Percentiles rank a stretch among this genome's conserved stretches.
phyloP scores from a whole-genome alignment of 2,113 vertebrate genomes.

The Nycticebus coucang region DNA sequence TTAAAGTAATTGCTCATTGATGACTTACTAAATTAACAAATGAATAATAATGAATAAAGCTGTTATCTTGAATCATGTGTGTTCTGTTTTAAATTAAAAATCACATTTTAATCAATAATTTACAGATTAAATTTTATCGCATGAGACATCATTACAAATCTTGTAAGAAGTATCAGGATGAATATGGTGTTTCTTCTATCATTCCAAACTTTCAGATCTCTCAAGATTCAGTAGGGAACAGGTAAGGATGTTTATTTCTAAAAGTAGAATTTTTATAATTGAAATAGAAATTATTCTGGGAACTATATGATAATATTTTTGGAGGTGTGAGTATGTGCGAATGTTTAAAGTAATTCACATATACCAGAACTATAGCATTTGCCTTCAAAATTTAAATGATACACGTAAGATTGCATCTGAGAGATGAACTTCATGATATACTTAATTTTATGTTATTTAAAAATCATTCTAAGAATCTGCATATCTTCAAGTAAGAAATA shows the following conservation, averaged over 20 bases:
- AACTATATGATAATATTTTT: background rate
- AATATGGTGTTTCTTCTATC: slow-evolving; percentile 86
- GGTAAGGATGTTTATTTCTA: slow-evolving; percentile 82
- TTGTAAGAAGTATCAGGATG: slow-evolving; percentile 91
- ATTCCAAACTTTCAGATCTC: slow-evolving; percentile 87
- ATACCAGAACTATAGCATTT: background rate
- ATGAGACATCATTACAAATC: slow-evolving; percentile 91
- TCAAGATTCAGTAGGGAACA: slow-evolving; percentile 87
- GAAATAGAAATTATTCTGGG: slow-evolving; percentile 17
- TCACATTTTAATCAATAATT: slow-evolving; percentile 81
- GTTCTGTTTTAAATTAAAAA: slow-evolving; percentile 69
- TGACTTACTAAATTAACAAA: slow-evolving; percentile 34
- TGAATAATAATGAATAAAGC: background rate
- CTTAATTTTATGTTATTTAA: slow-evolving; percentile 31
- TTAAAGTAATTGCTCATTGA: slow-evolving; percentile 28
- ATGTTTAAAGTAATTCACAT: slow-evolving; percentile 29
- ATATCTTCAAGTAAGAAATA: slow-evolving; percentile 38
- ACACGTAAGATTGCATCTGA: background rate
- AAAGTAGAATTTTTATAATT: slow-evolving; percentile 47
- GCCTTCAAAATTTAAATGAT: slow-evolving; percentile 43
- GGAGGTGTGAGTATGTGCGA: background rate
- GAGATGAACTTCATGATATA: slow-evolving; percentile 20
- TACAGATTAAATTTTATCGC: slow-evolving; percentile 88
- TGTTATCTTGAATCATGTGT: slow-evolving; percentile 61
- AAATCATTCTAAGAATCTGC: slow-evolving; percentile 1